These are phyloP conservation scores for Exocentrus adspersus DNA, from an alignment of 2,888 invertebrate genomes.

Conservation along the genomic window DNA sequence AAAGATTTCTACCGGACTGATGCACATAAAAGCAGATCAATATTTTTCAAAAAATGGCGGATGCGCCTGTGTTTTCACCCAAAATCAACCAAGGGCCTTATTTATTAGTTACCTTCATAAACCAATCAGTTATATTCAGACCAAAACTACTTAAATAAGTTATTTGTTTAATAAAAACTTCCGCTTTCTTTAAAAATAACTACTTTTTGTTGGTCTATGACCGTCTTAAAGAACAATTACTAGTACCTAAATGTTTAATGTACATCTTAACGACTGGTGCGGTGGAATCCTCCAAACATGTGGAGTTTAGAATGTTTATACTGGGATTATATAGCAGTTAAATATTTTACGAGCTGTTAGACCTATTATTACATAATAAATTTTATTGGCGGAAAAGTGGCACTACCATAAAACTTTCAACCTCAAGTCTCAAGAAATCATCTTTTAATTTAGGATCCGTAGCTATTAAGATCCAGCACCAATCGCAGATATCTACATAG, in stretches of 20 bases:
- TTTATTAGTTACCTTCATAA: too few relatives aligned
- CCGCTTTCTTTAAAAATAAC: too few relatives aligned
- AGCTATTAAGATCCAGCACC: not conserved
- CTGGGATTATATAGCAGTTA: not conserved
- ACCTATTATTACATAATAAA: not conserved
- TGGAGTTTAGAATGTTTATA: not conserved
- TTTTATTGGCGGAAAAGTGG: not conserved
- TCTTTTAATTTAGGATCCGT: not conserved
- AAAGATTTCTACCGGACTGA: too few relatives aligned
- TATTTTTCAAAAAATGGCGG: too few relatives aligned
- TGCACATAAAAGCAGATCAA: too few relatives aligned
- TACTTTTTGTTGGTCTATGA: too few relatives aligned
- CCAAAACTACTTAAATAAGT: too few relatives aligned
- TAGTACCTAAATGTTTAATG: not conserved
- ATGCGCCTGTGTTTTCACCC: too few relatives aligned
- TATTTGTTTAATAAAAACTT: too few relatives aligned
- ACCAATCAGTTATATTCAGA: too few relatives aligned
- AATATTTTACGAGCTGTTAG: not conserved
- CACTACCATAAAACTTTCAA: not conserved
- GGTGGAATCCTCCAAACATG: not conserved
- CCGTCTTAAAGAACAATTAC: too few relatives aligned
- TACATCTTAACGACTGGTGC: not conserved
- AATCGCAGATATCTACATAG: not conserved
- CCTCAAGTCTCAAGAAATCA: not conserved
- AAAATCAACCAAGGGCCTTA: too few relatives aligned